Evolutionary conservation across 1,140 invertebrate species (phyloP).

Genomic region (Procambarus virginalis): DNA sequence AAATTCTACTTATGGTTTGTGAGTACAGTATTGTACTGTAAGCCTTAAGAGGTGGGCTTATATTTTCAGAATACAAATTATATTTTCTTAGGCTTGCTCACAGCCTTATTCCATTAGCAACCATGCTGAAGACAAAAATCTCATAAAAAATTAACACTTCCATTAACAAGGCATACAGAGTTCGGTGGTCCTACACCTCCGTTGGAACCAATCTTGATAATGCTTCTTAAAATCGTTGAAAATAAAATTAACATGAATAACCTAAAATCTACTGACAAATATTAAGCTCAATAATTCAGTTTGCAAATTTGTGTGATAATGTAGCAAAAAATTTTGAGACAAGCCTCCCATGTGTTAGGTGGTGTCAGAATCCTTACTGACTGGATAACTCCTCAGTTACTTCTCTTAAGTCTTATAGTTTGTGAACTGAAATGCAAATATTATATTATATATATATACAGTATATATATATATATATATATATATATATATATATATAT

Average conservation of each 20-base stretch:
- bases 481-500: too few species aligned
- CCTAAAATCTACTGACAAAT: background rate
- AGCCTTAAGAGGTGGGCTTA: background rate
- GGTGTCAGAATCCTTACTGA: background rate
- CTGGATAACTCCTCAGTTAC: background rate
- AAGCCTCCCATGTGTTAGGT: background rate
- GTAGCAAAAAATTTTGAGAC: too few species aligned
- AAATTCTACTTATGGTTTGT: background rate
- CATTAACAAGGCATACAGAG: slow-evolving; percentile 6
- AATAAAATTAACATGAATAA: background rate
- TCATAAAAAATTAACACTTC: slow-evolving; percentile 10
- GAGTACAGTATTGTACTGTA: background rate
- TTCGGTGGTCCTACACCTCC: background rate
- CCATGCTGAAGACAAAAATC: slow-evolving; percentile 9
- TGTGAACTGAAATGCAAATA: too few species aligned
- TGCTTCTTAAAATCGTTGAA: slow-evolving; percentile 29
- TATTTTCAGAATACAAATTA: background rate
- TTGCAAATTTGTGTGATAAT: background rate
- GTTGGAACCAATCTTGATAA: slow-evolving; percentile 28
- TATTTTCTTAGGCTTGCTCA: background rate
- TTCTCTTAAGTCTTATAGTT: background rate
- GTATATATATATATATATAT: too few species aligned
- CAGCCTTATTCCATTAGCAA: background rate
- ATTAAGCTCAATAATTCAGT: background rate
- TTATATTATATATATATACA: too few species aligned